phyloP scores from a whole-genome alignment of 2,113 vertebrate species.

The Sturnira hondurensis region DNA sequence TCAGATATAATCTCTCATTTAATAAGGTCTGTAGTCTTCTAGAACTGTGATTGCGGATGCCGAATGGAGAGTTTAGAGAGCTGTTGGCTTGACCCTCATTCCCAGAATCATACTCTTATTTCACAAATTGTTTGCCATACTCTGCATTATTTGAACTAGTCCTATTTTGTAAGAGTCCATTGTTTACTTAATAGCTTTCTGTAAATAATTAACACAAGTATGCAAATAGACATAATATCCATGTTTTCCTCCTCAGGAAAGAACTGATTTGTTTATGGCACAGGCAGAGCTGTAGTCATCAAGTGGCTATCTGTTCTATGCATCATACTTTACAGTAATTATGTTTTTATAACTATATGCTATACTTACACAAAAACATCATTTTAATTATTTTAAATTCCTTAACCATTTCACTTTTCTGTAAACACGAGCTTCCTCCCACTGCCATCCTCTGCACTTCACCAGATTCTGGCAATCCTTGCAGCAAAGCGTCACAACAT shows the following conservation, averaged over 20 bases:
- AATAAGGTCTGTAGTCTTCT: not conserved
- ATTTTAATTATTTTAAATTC: conserved; percentile 70
- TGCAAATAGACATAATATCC: conserved; percentile 68
- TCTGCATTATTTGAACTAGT: conserved; percentile 37
- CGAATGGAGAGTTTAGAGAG: not conserved
- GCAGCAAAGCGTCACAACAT: not conserved
- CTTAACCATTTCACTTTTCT: conserved; percentile 35
- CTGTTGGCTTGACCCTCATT: not conserved
- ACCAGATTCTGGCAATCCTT: not conserved
- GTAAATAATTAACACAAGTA: conserved; percentile 73
- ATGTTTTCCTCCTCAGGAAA: conserved; percentile 69
- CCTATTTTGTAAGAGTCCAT: conserved; percentile 63
- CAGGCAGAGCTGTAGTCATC: conserved; percentile 67
- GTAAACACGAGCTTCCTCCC: not conserved
- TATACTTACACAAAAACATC: conserved; percentile 64
- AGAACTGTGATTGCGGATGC: not conserved
- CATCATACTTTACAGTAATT: conserved; percentile 65
- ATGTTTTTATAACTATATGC: conserved; percentile 52
- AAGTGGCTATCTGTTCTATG: conserved; percentile 58
- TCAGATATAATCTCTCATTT: not conserved
- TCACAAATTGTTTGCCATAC: not conserved
- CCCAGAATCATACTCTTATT: not conserved
- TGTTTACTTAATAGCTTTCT: conserved; percentile 78
- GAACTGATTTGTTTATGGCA: conserved; percentile 69
- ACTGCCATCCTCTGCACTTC: not conserved